Conservation (phyloP, 1,140 invertebrate genomes). For the Polypedilum vanderplanki region DNA sequence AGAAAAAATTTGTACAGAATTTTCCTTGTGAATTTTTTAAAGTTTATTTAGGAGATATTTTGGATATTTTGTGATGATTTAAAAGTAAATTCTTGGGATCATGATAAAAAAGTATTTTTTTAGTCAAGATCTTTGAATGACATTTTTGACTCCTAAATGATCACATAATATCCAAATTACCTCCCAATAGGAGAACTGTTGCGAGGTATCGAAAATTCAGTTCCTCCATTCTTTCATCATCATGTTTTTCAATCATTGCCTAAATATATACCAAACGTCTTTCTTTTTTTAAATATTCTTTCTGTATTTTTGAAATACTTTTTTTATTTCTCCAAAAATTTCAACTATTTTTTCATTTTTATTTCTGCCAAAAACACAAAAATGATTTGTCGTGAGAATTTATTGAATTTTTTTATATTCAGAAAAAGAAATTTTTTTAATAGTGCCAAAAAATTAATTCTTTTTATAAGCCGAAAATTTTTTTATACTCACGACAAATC, state of each 20-base stretch:
- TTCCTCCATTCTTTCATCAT: constrained; percentile 27
- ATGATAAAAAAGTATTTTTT: no score
- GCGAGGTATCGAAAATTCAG: constrained; percentile 19
- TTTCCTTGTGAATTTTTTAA: no score
- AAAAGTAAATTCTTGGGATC: no score
- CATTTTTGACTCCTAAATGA: no score
- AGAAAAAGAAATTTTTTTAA: not conserved
- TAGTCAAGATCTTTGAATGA: no score
- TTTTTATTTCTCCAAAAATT: constrained; percentile 23
- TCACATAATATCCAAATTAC: no score
- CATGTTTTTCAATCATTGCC: constrained; percentile 20
- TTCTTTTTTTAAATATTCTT: constrained; percentile 16
- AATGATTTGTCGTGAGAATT: not conserved
- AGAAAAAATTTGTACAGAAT: constrained; percentile 20
- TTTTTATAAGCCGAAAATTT: not conserved
- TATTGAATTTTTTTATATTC: not conserved
- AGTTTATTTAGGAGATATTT: no score
- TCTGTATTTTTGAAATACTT: constrained; percentile 29
- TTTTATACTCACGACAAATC: not conserved
- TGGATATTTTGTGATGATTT: no score
- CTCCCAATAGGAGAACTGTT: no score
- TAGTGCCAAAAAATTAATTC: not conserved
- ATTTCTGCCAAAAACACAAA: not conserved
- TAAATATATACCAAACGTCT: constrained; percentile 32
- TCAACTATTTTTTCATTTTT: not conserved